Evolutionary conservation across 2,113 vertebrate species (phyloP), one percentile per base, ranked within the genome.

Genomic region (Clinocottus analis): DNA sequence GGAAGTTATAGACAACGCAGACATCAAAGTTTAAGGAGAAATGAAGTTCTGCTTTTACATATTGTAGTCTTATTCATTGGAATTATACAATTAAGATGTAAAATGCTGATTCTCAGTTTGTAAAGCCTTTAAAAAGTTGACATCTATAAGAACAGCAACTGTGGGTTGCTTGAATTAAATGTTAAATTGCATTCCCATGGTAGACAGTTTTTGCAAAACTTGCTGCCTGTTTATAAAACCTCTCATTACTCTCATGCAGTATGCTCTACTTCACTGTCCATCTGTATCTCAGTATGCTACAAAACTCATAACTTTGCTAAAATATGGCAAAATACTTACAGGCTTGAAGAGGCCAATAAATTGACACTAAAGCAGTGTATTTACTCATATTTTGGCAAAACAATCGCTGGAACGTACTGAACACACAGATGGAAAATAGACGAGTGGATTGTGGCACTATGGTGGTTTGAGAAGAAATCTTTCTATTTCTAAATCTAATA

Each of bases 361-460:
- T 31, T 1, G 1, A 41, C 55, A 69, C 35, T 37, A 64, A 65
- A 72, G 43, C 67, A 25, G 14, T 66, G 16, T 5, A 82, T 72
- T 82, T 61, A 55, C 68, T 61, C 51, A 43, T 53, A 47, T 73
- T 62, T 78, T 68, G 75, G 61, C 53, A 68, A 77, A 72, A 68
- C 53, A 72, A 43, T 33, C 35, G 16, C 27, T 53, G 19, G 17
- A 66, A 71, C 55, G 67, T 29, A 47, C 41, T 45, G 55, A 33
- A 9, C 3, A 14, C 59, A 60, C 66, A 80, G 77, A 84, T 72
- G 61, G 66, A 76, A 43, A 79, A 53, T 23, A 21, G 41, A 70
- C 47, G 62, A 56, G 25, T 21, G 59, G 21, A 43, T 63, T 43
- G 27, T 51, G 53, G 31, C 19, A 43, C 13, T 33, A 33, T 4